Evolutionary conservation across 1,140 invertebrate species (phyloP), one percentile per base, ranked within the genome.

Genomic region (Sesamia nonagrioides): DNA sequence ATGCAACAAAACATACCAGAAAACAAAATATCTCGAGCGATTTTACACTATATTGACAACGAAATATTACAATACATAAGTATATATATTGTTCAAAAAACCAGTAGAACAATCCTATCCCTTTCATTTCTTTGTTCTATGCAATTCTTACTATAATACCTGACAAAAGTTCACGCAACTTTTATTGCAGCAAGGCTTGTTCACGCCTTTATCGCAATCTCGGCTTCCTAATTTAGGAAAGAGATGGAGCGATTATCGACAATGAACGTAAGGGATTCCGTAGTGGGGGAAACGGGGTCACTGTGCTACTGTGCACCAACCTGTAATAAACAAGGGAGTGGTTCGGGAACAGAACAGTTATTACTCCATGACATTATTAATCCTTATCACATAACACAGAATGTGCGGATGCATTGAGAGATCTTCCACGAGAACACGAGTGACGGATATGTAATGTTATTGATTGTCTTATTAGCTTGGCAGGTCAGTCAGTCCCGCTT

Each of bases 201-300:
- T 66, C 40, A 52, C 66, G 72, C 40, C 79, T 69, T 83, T 84
- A 89, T 89, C 86, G 79, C 73, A 84, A 90, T 88, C 81, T 82
- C 74, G 69, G 84, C 81, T 86, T 92, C 87, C 87, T 84, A 91
- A 89, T 82, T 85, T 83, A 84, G 82, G 56, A 83, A 33, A 58
- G 79, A 84, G 81, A 89, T 89, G 85, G 80, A 68, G 81, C 87
- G 88, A 89, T 88, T 88, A 86, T 84, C 78, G 81, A 80, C 82
- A 79, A 82, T 83, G 60, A 82, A 75, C 77, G 68, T 82, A 81
- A 86, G 84, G 81, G 79, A 81, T 71, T 85, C 79, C 86, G 86
- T 77, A 75, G 88, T 80, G 87, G 84, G 50, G 17, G 76, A 85
- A 90, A 86, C 84, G 85, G 83, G 90, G 91, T 91, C 90, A 92